phyloP scores from a whole-genome alignment of 2,113 vertebrate species.

The Platysternon megacephalum region DNA sequence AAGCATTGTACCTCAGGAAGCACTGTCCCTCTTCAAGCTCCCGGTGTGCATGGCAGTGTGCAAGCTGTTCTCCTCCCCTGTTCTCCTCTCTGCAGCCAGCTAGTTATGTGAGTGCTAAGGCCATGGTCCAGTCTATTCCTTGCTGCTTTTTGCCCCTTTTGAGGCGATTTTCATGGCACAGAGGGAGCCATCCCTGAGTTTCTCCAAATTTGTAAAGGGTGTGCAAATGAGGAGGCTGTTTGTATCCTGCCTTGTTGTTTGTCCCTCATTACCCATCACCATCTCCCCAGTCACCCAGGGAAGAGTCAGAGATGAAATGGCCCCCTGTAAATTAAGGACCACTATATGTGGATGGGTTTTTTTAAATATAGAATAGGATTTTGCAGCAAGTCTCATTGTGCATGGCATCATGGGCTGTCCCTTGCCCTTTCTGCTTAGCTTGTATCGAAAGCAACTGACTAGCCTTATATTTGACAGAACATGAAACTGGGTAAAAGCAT shows the following conservation, averaged over 20 bases:
- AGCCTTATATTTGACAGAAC: background rate
- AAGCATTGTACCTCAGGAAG: background rate
- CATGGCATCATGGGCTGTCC: background rate
- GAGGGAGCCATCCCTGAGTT: background rate
- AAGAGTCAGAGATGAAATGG: background rate
- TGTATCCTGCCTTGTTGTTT: background rate
- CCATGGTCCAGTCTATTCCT: background rate
- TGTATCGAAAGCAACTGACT: background rate
- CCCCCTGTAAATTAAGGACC: background rate
- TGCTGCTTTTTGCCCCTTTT: background rate
- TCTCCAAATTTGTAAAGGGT: background rate
- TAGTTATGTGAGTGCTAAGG: background rate
- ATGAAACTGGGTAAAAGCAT: background rate
- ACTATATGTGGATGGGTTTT: background rate
- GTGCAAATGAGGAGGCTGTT: background rate
- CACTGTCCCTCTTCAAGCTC: background rate
- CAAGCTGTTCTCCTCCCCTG: fast-evolving
- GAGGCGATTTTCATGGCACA: background rate
- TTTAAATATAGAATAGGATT: background rate
- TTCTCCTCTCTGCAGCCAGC: background rate
- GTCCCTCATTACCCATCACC: background rate
- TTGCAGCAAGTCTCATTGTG: background rate
- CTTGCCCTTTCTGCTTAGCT: background rate
- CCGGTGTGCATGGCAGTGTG: background rate
- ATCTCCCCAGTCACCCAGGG: background rate